Evolutionary conservation across 2,797 vertebrate species (phyloP), one percentile per base, ranked within the genome.

Genomic region (Parauchenoglanis ngamensis): DNA sequence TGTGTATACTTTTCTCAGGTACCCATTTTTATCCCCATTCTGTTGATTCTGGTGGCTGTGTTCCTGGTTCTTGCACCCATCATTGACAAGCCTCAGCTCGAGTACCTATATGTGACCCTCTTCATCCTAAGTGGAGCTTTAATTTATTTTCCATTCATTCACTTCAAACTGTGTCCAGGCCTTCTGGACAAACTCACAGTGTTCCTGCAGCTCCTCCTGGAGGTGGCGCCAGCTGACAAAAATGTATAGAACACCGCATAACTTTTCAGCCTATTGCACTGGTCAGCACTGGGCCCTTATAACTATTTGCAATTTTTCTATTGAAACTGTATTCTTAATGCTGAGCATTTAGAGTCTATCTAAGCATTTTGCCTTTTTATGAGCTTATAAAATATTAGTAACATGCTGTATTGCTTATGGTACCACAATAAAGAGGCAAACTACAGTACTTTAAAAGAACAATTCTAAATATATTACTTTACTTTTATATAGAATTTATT

Each of bases 11-110:
- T 76, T 78, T 88, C 52, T 79, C 92, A 98, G 98, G 97, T 98
- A 49, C 97, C 97, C 21, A 96, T 97, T 54, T 0, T 96, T 75
- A 91, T 98, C 57, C 97, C 97, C 5, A 88, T 97, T 68, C 65
- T 97, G 3, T 92, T 97, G 88, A 81, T 98, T 84, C 79, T 97
- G 23, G 95, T 93, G 0, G 95, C 97, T 0, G 82, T 97, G 59
- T 97, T 95, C 92, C 95, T 98, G 23, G 96, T 98, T 35, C 90
- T 98, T 91, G 96, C 95, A 0, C 97, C 97, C 17, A 93, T 98
- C 89, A 92, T 98, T 4, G 96, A 96, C 81, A 67, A 94, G 0
- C 97, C 97, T 31, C 94, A 96, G 93, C 93, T 93, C 0, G 97
- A 98, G 92, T 96, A 97, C 90, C 94, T 98, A 15, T 97, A 97